Percentiles rank a stretch among this genome's conserved stretches.
These are phyloP conservation scores for Alligator sinensis DNA, from an alignment of 2,113 vertebrate species.

Conservation along the genomic window DNA sequence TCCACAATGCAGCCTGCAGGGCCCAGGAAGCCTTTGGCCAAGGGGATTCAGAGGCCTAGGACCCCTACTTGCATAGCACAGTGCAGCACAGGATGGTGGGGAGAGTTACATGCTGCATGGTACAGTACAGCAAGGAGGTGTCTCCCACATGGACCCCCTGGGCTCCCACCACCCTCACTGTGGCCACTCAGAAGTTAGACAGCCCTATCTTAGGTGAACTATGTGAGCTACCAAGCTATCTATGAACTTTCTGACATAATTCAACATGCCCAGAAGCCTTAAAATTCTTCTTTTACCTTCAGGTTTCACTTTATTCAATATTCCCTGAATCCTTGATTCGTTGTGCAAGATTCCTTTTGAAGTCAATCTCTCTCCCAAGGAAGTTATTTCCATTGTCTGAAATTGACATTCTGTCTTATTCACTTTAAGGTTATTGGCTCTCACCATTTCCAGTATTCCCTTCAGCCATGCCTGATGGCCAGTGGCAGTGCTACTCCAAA, in stretches of 20 bases:
- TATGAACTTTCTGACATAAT: not conserved
- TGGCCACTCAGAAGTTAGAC: not conserved
- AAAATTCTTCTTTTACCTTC: not conserved
- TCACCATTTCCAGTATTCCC: not conserved
- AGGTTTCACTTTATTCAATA: not conserved
- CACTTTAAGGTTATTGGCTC: not conserved
- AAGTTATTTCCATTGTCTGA: not conserved
- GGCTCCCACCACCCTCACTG: no score
- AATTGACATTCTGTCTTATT: not conserved
- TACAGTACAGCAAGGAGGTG: no score
- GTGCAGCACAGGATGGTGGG: no score
- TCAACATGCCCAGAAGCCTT: not conserved
- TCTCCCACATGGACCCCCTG: no score
- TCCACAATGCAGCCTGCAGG: no score
- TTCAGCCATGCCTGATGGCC: not conserved
- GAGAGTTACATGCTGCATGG: no score
- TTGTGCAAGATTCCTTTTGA: not conserved
- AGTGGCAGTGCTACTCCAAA: not conserved
- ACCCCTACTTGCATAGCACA: no score
- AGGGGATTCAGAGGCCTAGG: no score
- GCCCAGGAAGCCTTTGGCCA: no score
- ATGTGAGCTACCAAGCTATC: not conserved
- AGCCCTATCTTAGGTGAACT: not conserved
- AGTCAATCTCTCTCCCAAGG: not conserved
- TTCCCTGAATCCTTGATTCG: not conserved